These are phyloP conservation scores for Ceratina japonica DNA, from an alignment of 1,140 invertebrate genomes.

Conservation along the genomic window DNA sequence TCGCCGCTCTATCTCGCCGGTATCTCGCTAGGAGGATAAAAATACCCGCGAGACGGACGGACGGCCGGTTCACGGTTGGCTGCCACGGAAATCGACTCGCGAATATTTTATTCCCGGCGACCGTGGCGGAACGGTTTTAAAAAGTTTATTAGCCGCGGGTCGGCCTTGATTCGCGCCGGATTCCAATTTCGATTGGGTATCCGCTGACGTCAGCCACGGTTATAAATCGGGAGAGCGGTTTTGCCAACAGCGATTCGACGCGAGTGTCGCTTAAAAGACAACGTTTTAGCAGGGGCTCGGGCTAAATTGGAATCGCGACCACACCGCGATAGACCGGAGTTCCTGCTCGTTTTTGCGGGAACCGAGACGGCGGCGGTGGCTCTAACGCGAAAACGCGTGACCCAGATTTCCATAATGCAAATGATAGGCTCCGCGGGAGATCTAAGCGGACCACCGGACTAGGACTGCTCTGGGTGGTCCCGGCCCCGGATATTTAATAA, in stretches of 20 bases:
- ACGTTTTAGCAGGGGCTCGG: not conserved
- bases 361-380: not conserved
- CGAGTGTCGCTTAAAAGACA: not conserved
- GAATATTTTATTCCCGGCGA: not conserved
- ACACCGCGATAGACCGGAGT: not conserved
- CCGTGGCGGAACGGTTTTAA: not conserved
- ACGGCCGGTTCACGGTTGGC: not conserved
- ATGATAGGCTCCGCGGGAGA: constrained; percentile 7
- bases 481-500: constrained; percentile 59
- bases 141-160: not conserved
- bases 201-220: not conserved
- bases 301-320: not conserved
- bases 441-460: constrained; percentile 27
- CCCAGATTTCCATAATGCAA: constrained; percentile 43
- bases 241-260: not conserved
- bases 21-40: too few species aligned
- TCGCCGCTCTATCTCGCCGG: not conserved
- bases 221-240: not conserved
- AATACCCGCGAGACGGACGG: not conserved
- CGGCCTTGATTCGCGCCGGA: not conserved
- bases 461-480: constrained; percentile 11
- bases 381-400: constrained; percentile 10
- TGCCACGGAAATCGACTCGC: not conserved
- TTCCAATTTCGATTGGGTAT: not conserved
- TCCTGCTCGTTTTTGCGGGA: not conserved